A percentile compares a stretch with the other conserved stretches of the same genome.
phyloP scores from a whole-genome alignment of 2,797 vertebrate genomes.

The Pseudomugil tenellus region DNA sequence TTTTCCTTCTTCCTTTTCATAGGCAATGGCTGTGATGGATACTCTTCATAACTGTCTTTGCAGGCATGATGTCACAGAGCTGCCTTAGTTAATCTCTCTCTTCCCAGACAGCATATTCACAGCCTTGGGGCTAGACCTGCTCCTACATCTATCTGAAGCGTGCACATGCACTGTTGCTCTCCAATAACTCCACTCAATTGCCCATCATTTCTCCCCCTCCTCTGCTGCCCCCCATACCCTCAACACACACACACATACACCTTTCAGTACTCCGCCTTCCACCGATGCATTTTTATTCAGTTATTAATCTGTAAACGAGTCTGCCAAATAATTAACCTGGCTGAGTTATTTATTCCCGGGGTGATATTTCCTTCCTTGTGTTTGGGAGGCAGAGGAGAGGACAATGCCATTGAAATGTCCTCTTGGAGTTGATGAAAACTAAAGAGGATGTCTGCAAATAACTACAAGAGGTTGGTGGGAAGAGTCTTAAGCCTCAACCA shows the following conservation, averaged over 20 bases:
- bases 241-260: conserved; percentile 19
- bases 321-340: conserved; percentile 83
- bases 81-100: conserved; percentile 75
- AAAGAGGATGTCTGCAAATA: conserved; percentile 35
- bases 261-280: conserved; percentile 54
- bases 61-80: conserved; percentile 70
- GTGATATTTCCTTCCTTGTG: conserved; percentile 78
- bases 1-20: conserved; percentile 45
- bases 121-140: conserved; percentile 70
- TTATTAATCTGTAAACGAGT: conserved; percentile 72
- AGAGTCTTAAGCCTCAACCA: conserved; percentile 34
- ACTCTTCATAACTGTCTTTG: conserved; percentile 70
- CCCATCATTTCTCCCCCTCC: conserved; percentile 64
- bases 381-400: conserved; percentile 63
- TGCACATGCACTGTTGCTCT: conserved; percentile 76
- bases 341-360: conserved; percentile 77
- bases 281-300: conserved; percentile 68
- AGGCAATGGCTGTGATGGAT: conserved; percentile 65
- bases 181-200: conserved; percentile 77
- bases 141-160: conserved; percentile 71
- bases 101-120: conserved; percentile 74
- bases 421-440: conserved; percentile 57
- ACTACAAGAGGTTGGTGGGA: background rate
- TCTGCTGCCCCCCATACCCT: conserved; percentile 10
- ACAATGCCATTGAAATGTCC: conserved; percentile 72